These are phyloP conservation scores for Dryococelus australis DNA, from an alignment of 2,888 invertebrate genomes.

Conservation along the genomic window DNA sequence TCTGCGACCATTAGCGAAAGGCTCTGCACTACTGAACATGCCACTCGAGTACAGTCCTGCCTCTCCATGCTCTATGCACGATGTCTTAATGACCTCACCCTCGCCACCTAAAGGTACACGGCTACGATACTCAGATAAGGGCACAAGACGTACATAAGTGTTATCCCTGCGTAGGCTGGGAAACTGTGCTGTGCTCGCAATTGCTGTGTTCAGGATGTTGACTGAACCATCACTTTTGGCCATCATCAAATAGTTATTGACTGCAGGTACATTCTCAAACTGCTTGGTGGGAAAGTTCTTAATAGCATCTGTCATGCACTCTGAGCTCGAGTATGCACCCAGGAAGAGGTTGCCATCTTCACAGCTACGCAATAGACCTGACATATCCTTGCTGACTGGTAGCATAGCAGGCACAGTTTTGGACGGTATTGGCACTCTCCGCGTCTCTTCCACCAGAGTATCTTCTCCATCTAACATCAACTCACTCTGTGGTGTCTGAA, in stretches of 20 bases:
- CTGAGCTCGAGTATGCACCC: background rate
- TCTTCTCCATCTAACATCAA: background rate
- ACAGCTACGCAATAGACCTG: background rate
- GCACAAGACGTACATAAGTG: background rate
- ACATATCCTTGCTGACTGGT: background rate
- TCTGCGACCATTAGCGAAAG: background rate
- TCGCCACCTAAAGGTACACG: background rate
- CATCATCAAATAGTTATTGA: background rate
- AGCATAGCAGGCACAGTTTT: background rate
- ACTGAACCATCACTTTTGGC: background rate
- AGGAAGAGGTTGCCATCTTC: background rate
- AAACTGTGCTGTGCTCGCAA: background rate
- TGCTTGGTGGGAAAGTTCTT: background rate
- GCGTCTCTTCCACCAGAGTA: background rate
- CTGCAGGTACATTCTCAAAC: background rate
- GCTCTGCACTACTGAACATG: background rate
- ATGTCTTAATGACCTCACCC: background rate
- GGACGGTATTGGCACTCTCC: background rate
- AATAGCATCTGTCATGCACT: background rate
- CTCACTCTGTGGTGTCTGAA: background rate
- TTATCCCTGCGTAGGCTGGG: background rate
- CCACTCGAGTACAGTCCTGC: background rate
- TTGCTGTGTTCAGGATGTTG: background rate
- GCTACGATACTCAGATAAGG: background rate
- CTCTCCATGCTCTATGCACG: background rate